Conservation (phyloP, 2,113 vertebrate species). For the Actenoides hombroni region DNA sequence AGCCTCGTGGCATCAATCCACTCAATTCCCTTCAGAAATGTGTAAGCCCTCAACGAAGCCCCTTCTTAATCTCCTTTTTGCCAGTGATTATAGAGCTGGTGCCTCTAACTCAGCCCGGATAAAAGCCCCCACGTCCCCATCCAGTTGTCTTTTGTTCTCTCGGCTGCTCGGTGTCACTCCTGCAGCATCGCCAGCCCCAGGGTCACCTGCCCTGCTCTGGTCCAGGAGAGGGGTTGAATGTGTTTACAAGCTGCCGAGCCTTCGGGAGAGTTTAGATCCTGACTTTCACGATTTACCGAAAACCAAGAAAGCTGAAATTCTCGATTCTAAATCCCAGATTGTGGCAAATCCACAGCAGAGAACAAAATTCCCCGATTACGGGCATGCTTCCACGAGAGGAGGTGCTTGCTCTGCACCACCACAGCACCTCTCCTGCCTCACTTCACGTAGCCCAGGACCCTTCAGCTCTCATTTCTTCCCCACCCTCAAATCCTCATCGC, state of each 20-base stretch:
- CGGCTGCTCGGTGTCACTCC: rapidly evolving
- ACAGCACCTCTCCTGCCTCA: not conserved
- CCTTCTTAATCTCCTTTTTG: slow-evolving; percentile 44
- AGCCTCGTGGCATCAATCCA: slow-evolving; percentile 11
- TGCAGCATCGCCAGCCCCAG: rapidly evolving
- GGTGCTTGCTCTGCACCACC: not conserved
- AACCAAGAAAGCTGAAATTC: not conserved
- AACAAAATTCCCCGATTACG: not conserved
- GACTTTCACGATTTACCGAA: not conserved
- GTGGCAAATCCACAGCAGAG: not conserved
- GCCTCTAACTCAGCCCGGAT: slow-evolving; percentile 3
- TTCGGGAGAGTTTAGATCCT: not conserved
- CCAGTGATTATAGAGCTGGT: not conserved
- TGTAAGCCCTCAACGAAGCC: slow-evolving; percentile 33
- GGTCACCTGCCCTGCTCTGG: rapidly evolving
- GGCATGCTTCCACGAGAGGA: rapidly evolving
- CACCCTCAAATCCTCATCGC: not conserved
- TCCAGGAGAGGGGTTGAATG: not conserved
- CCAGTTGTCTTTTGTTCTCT: not conserved
- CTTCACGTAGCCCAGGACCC: rapidly evolving
- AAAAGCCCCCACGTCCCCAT: not conserved
- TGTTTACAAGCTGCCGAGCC: not conserved
- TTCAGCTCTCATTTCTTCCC: not conserved
- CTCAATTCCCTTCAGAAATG: slow-evolving; percentile 52
- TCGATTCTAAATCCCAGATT: not conserved